Evolutionary conservation across 2,113 vertebrate species (phyloP), one percentile per base, ranked within the genome.

Genomic region (Rhipidura dahli): DNA sequence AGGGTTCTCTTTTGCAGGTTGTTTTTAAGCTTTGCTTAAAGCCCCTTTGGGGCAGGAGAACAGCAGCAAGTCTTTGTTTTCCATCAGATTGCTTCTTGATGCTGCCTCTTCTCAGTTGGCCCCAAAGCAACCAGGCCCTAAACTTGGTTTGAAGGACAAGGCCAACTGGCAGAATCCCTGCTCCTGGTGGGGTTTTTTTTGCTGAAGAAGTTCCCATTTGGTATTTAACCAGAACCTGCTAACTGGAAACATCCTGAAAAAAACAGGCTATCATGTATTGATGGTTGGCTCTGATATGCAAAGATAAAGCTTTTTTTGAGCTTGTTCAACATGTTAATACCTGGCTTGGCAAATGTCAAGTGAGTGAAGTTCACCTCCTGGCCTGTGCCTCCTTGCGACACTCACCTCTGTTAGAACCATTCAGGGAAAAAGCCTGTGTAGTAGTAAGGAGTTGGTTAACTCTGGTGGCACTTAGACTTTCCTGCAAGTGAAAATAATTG

Each of bases 391-490:
- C 47, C 16, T 23, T 26, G 19, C 16, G 54, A 12, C 2, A 2
- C 6, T 7, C 0, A 2, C 10, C n/a, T 47, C 12, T 11, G 13
- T 24, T 40, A 15, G 0, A 61, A 11, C 8, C 26, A 13, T 15
- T 22, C 42, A 53, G 40, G 37, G 7, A 23, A 22, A 42, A 69
- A 47, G 7, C 47, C 42, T 31, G 0, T n/a, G 28, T 15, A 37
- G 2, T 14, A 20, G 18, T 6, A 10, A 47, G 37, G 7, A 66
- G 44, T 6, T 44, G 2, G 10, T 66, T 35, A 76, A 35, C 8
- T 57, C 65, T 65, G 65, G n/a, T 68, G 54, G 63, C 35, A 13
- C 1, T 68, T 40, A 18, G 30, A 33, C 22, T 69, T 59, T 3
- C 1, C 23, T 85, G 28, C 42, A 10, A 7, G 7, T 78, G 30